A percentile compares a stretch with the other conserved stretches of the same genome.
phyloP scores from a whole-genome alignment of 2,797 vertebrate genomes.

The Momotus momota region DNA sequence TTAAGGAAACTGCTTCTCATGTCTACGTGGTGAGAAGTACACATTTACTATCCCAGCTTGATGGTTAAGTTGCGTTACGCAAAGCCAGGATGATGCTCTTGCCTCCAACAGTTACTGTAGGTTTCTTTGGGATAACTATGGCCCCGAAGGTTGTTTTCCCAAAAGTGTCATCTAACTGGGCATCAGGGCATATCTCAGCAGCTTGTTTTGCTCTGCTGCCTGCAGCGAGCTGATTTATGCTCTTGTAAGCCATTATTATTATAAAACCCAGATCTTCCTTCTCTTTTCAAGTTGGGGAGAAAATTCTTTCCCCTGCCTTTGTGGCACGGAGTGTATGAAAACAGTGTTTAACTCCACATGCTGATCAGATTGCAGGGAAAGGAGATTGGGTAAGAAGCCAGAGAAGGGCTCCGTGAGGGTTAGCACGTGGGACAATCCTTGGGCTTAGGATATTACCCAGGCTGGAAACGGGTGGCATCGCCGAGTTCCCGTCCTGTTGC shows the following conservation, averaged over 20 bases:
- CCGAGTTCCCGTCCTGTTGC: not conserved
- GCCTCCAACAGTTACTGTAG: not conserved
- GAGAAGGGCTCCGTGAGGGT: not conserved
- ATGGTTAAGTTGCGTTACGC: not conserved
- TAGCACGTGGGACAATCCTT: fast-evolving
- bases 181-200: not conserved
- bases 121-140: not conserved
- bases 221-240: not conserved
- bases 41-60: not conserved
- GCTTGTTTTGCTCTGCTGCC: not conserved
- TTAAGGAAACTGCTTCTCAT: not conserved
- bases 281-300: not conserved
- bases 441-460: not conserved
- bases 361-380: not conserved
- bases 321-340: not conserved
- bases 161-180: not conserved
- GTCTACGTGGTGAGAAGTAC: not conserved
- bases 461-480: not conserved
- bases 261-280: not conserved
- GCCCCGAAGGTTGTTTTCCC: not conserved
- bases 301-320: not conserved
- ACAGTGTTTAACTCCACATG: not conserved
- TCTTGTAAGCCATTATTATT: not conserved
- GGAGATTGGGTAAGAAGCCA: not conserved
- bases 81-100: not conserved